A percentile compares a stretch with the other conserved stretches of the same genome.
Conservation (phyloP, 1,140 invertebrate species). For the Pygmarrhopalites habei region DNA sequence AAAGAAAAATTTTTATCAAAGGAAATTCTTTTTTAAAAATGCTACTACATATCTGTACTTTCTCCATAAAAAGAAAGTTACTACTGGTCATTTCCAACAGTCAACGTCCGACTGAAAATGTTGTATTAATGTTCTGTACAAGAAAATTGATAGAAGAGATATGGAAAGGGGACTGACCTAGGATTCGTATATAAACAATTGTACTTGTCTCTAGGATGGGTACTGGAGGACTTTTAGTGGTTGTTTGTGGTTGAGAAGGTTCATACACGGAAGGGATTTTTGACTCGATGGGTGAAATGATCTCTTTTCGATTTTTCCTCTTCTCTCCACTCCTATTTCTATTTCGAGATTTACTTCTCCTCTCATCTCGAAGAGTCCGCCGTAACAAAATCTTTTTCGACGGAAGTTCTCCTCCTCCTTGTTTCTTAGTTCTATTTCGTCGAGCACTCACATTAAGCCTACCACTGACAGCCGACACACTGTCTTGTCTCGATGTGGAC, state of each 20-base stretch:
- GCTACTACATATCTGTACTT: too few species aligned
- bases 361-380: neutral
- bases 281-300: constrained; percentile 6
- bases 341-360: constrained; percentile 17
- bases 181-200: constrained; percentile 29
- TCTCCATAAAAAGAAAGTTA: too few species aligned
- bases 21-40: too few species aligned
- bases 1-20: too few species aligned
- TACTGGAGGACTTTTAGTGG: constrained; percentile 13
- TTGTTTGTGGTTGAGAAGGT: constrained; percentile 10
- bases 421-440: neutral
- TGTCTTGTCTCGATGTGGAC: too few species aligned
- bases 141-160: too few species aligned
- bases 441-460: too few species aligned
- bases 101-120: too few species aligned
- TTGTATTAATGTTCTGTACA: too few species aligned
- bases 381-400: neutral
- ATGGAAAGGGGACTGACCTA: constrained; percentile 10
- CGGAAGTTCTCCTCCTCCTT: too few species aligned
- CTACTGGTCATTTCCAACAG: too few species aligned
- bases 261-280: neutral
- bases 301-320: constrained; percentile 31
- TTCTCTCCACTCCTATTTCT: constrained; percentile 30
- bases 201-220: constrained; percentile 15
- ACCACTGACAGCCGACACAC: too few species aligned